Conservation (phyloP, 2,888 invertebrate species). For the Luperina nickerlii region DNA sequence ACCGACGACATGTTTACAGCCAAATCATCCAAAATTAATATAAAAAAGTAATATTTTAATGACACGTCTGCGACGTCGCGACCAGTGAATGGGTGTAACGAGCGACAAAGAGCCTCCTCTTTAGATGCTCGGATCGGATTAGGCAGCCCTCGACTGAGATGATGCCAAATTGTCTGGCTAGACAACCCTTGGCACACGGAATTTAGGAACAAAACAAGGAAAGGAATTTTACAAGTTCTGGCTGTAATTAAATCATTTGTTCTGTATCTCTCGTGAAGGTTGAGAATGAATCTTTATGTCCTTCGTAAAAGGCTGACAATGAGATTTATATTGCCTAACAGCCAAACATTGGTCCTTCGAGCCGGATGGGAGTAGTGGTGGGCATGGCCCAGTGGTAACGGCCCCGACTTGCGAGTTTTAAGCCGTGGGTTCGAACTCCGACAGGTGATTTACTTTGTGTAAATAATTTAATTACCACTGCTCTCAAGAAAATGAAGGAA, state of each 20-base stretch:
- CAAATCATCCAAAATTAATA: conserved; percentile 26
- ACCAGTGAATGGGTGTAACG: conserved; percentile 40
- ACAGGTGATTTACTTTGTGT: too few relatives aligned
- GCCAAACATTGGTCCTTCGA: neutral
- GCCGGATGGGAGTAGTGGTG: too few relatives aligned
- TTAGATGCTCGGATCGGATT: conserved; percentile 31
- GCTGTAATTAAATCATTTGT: neutral
- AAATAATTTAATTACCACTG: too few relatives aligned
- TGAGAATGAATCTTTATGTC: neutral
- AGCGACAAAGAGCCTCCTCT: conserved; percentile 18
- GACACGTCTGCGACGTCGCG: conserved; percentile 4
- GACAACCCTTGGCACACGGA: neutral
- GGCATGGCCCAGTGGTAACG: too few relatives aligned
- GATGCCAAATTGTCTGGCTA: conserved; percentile 34
- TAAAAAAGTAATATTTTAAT: conserved; percentile 26
- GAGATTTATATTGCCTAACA: neutral
- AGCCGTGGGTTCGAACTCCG: too few relatives aligned
- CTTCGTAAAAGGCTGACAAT: neutral
- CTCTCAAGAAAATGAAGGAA: too few relatives aligned
- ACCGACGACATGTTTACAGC: neutral
- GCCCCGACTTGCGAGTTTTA: too few relatives aligned
- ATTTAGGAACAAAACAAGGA: conserved; percentile 13
- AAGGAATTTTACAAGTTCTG: neutral
- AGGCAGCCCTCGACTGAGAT: conserved; percentile 18
- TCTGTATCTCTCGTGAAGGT: neutral